phyloP scores from a whole-genome alignment of 2,113 vertebrate genomes.

The Petrocephalus microphthalmus region DNA sequence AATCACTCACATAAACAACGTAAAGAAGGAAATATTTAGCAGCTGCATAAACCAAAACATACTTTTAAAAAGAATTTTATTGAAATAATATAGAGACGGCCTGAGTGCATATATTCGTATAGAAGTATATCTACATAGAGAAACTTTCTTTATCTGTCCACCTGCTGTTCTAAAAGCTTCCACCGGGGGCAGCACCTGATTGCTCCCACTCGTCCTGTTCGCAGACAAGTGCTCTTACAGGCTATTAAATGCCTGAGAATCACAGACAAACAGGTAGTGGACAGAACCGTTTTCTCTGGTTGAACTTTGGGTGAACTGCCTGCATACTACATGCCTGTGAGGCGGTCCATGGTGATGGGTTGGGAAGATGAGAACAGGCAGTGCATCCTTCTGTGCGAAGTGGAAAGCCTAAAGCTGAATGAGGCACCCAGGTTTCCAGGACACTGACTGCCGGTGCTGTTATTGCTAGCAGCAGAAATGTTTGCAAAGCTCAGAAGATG shows the following conservation, averaged over 20 bases:
- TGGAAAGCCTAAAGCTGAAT: not conserved
- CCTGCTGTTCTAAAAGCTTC: constrained; percentile 8
- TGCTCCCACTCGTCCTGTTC: not conserved
- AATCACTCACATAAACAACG: constrained; percentile 65
- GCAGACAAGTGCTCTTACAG: not conserved
- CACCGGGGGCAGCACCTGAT: constrained; percentile 23
- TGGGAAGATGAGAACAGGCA: not conserved
- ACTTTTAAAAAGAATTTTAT: constrained; percentile 37
- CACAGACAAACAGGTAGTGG: not conserved
- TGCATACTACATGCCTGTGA: not conserved
- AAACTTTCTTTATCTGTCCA: constrained; percentile 30
- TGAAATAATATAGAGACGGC: not conserved
- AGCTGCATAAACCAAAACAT: constrained; percentile 46
- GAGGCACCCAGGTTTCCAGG: not conserved
- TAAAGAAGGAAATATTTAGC: constrained; percentile 55
- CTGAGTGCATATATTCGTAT: constrained; percentile 29
- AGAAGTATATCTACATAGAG: constrained; percentile 13
- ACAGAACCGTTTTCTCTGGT: not conserved
- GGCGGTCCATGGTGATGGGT: not conserved
- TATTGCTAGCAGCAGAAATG: not conserved
- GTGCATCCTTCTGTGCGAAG: not conserved
- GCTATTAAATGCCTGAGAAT: not conserved
- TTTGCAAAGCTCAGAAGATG: not conserved
- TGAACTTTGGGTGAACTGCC: not conserved
- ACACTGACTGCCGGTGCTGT: not conserved